phyloP scores from a whole-genome alignment of 1,140 invertebrate genomes.

The Drosophila micromelanica region DNA sequence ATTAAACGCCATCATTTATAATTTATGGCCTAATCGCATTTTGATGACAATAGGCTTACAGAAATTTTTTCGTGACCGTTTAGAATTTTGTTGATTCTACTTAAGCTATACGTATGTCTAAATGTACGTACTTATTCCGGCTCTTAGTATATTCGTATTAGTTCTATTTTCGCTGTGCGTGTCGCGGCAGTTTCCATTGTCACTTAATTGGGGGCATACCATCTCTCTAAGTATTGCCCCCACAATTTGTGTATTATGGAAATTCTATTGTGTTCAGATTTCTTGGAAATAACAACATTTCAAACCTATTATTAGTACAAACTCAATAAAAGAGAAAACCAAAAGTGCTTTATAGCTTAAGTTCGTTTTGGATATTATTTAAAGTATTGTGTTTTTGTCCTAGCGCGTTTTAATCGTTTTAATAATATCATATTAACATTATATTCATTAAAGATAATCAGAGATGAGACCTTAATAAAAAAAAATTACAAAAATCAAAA shows the following conservation, averaged over 20 bases:
- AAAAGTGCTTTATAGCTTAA: too few relatives aligned
- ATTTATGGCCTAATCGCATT: conserved; percentile 39
- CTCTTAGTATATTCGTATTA: background rate
- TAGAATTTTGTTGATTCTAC: conserved; percentile 27
- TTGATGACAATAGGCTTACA: conserved; percentile 20
- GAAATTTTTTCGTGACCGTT: conserved; percentile 28
- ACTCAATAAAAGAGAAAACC: background rate
- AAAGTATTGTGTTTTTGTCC: too few relatives aligned
- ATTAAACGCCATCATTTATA: conserved; percentile 37
- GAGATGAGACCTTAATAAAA: too few relatives aligned
- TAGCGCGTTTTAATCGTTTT: too few relatives aligned
- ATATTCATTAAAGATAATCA: too few relatives aligned
- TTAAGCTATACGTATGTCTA: background rate
- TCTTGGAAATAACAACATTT: conserved; percentile 24
- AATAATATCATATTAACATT: too few relatives aligned
- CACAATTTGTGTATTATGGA: conserved; percentile 35
- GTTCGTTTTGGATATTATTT: too few relatives aligned
- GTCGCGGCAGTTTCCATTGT: conserved; percentile 55
- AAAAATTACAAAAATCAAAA: too few relatives aligned
- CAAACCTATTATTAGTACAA: conserved; percentile 2
- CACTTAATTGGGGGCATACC: conserved; percentile 62
- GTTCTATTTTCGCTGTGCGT: conserved; percentile 29
- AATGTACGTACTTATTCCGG: background rate
- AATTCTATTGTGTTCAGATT: conserved; percentile 46
- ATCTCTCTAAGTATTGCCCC: conserved; percentile 44